These are phyloP conservation scores for Netelia melanura DNA, from an alignment of 2,888 invertebrate genomes.

Conservation along the genomic window DNA sequence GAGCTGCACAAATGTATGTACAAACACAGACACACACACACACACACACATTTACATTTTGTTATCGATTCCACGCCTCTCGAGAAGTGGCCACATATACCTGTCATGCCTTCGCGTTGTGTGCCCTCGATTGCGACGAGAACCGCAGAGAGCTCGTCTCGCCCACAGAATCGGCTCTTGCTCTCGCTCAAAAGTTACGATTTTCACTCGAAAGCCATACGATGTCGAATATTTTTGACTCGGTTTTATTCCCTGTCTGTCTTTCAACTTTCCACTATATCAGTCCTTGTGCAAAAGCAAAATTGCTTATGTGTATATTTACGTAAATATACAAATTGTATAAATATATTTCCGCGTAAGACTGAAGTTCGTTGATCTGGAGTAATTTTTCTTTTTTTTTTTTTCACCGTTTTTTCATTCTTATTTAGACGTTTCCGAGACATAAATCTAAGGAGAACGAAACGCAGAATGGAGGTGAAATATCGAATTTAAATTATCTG, in stretches of 20 bases:
- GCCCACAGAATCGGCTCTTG: slow-evolving; percentile 38
- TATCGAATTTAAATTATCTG: slow-evolving; percentile 39
- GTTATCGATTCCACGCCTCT: slow-evolving; percentile 61
- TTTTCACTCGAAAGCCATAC: slow-evolving; percentile 39
- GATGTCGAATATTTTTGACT: slow-evolving; percentile 35
- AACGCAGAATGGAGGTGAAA: slow-evolving; percentile 1
- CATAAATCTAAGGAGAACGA: slow-evolving; percentile 2
- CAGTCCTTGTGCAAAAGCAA: slow-evolving; percentile 13
- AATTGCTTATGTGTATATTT: slow-evolving; percentile 28
- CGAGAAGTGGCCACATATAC: slow-evolving; percentile 51
- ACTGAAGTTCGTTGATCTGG: slow-evolving; percentile 48
- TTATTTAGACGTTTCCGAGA: slow-evolving; percentile 34
- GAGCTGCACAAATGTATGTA: not conserved
- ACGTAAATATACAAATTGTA: not conserved
- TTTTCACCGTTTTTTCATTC: not conserved
- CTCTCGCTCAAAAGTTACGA: slow-evolving; percentile 23
- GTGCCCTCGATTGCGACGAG: slow-evolving; percentile 36
- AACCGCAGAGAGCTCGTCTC: slow-evolving; percentile 22
- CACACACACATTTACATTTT: slow-evolving; percentile 25
- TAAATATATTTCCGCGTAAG: slow-evolving; percentile 32
- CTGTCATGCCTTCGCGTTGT: slow-evolving; percentile 47
- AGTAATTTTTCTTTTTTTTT: not conserved
- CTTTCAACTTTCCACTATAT: slow-evolving; percentile 18
- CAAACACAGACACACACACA: not conserved
- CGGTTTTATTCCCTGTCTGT: not conserved